phyloP scores from a whole-genome alignment of 2,888 invertebrate genomes.

The Dendrolimus pini region DNA sequence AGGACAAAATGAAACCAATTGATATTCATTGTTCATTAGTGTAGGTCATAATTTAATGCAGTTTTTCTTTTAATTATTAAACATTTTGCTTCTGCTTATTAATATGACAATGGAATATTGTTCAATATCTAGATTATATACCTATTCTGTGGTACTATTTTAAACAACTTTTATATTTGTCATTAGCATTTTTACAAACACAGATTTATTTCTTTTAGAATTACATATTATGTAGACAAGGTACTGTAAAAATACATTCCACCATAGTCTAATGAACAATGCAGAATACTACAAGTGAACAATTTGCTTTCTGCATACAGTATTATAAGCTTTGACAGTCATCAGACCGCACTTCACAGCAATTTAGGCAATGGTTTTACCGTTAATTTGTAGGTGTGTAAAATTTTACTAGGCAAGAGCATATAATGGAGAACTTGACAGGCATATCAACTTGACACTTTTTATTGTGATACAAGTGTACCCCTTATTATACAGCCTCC shows the following conservation, averaged over 20 bases:
- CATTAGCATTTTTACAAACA: constrained; percentile 63
- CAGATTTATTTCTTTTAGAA: constrained; percentile 39
- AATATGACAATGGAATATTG: constrained; percentile 77
- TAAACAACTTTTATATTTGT: constrained; percentile 76
- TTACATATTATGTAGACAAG: constrained; percentile 8
- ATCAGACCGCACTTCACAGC: not conserved
- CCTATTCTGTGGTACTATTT: constrained; percentile 70
- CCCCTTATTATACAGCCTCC: no score
- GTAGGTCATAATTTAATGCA: constrained; percentile 77
- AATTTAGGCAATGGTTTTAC: no score
- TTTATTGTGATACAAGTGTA: no score
- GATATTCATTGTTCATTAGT: constrained; percentile 61
- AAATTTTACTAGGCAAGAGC: no score
- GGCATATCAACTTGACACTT: no score
- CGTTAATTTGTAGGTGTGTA: no score
- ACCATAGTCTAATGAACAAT: constrained; percentile 8
- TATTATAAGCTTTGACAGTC: not conserved
- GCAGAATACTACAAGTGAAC: constrained; percentile 18
- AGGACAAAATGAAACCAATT: constrained; percentile 21
- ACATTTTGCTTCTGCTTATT: constrained; percentile 73
- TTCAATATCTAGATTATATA: constrained; percentile 72
- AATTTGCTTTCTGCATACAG: constrained; percentile 11
- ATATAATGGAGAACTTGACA: no score
- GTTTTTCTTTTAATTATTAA: constrained; percentile 67
- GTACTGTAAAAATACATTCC: constrained; percentile 37